Percentiles rank a stretch among this genome's conserved stretches.
Conservation (phyloP, 37 sponge, comb jelly and placozoan genomes). For the Geodia barretti region DNA sequence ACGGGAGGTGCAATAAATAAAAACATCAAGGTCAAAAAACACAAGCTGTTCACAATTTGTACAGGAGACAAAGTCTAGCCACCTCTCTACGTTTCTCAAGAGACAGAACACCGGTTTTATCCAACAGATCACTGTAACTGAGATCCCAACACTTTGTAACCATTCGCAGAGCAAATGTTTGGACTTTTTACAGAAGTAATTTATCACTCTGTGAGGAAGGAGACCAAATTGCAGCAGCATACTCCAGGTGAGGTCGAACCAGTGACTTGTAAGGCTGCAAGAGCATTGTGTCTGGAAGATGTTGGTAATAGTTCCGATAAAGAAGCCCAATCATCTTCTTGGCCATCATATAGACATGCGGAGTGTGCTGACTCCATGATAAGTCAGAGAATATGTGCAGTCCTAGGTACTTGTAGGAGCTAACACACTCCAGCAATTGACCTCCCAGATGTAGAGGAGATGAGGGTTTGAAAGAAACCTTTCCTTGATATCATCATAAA, state of each 20-base stretch:
- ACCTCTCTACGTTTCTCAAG: too few species aligned
- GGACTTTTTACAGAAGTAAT: constrained; percentile 4
- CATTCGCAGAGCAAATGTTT: background rate
- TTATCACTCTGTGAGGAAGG: background rate
- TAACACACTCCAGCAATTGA: constrained; percentile 1
- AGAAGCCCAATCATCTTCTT: constrained; percentile 4
- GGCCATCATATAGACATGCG: background rate
- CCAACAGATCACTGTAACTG: too few species aligned
- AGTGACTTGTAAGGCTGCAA: background rate
- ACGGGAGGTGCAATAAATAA: too few species aligned
- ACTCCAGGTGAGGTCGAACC: constrained; percentile 10
- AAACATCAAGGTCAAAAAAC: too few species aligned
- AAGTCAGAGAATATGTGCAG: background rate
- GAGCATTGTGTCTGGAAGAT: background rate
- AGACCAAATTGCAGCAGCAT: constrained; percentile 5
- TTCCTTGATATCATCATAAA: too few species aligned
- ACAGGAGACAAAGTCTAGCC: too few species aligned
- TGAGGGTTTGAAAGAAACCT: too few species aligned
- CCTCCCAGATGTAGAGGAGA: background rate
- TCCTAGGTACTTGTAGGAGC: constrained; percentile 11
- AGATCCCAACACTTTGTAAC: background rate
- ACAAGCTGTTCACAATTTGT: too few species aligned
- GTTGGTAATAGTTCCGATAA: background rate
- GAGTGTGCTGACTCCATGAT: constrained; percentile 1
- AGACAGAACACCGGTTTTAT: too few species aligned